These are phyloP conservation scores for Automeris io DNA, from an alignment of 2,888 invertebrate species.

Conservation along the genomic window DNA sequence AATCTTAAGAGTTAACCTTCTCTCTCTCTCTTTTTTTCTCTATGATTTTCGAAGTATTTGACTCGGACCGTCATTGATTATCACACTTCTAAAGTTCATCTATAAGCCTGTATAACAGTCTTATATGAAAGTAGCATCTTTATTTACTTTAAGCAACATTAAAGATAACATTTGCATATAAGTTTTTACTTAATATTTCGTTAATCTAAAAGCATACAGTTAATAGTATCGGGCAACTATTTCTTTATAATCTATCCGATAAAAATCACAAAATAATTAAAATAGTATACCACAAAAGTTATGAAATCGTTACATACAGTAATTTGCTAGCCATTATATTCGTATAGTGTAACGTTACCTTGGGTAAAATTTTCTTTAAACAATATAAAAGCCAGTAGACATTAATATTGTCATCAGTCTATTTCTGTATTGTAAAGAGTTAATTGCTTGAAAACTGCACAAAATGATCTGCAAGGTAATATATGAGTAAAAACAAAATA, in stretches of 20 bases:
- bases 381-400: conserved; percentile 11
- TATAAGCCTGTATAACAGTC: too few species aligned
- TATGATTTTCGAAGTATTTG: too few species aligned
- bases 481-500: too few species aligned
- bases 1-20: too few species aligned
- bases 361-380: conserved; percentile 5
- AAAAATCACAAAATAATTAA: conserved; percentile 1
- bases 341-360: conserved; percentile 4
- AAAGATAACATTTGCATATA: too few species aligned
- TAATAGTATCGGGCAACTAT: neutral
- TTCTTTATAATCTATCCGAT: neutral
- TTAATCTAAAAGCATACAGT: neutral
- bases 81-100: too few species aligned
- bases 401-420: conserved; percentile 2
- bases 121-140: too few species aligned
- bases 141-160: too few species aligned
- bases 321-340: conserved; percentile 1
- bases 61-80: too few species aligned
- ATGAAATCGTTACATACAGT: conserved; percentile 2
- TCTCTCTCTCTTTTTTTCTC: too few species aligned
- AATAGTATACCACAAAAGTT: conserved; percentile 2
- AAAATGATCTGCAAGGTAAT: neutral
- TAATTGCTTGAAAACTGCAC: conserved; percentile 9
- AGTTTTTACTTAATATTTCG: too few species aligned
- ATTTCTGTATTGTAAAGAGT: conserved; percentile 1